Evolutionary conservation across 2,888 invertebrate genomes (phyloP).

Genomic region (Ephialtes manifestator): DNA sequence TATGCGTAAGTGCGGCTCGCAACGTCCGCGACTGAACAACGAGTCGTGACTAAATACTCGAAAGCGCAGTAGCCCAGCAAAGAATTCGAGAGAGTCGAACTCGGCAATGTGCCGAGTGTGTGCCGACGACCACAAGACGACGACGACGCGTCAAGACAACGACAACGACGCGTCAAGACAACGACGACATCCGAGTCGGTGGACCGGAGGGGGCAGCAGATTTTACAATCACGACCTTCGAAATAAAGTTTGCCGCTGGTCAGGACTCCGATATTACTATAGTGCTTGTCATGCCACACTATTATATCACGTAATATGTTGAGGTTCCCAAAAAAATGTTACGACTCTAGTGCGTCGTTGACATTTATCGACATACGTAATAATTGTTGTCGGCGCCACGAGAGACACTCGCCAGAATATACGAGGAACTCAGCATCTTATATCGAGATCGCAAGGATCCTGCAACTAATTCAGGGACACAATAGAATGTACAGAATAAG

Average conservation of each 20-base stretch:
- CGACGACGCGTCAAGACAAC: constrained; percentile 10
- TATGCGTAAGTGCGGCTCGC: constrained; percentile 34
- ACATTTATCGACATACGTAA: constrained; percentile 15
- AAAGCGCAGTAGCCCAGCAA: constrained; percentile 65
- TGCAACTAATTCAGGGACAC: not conserved
- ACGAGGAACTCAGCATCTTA: not conserved
- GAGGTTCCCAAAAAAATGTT: constrained; percentile 27
- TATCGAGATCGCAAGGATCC: not conserved
- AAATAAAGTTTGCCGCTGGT: constrained; percentile 55
- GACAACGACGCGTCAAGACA: constrained; percentile 39
- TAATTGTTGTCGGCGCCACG: not conserved
- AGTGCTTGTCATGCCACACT: not conserved
- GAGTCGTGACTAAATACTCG: constrained; percentile 73
- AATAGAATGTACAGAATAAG: not conserved
- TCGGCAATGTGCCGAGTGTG: constrained; percentile 42
- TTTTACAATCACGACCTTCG: constrained; percentile 67
- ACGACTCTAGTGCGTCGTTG: not conserved
- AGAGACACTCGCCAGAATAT: not conserved
- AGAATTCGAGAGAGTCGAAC: constrained; percentile 66
- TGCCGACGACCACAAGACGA: constrained; percentile 40
- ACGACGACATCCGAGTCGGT: constrained; percentile 34
- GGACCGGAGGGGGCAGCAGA: constrained; percentile 66
- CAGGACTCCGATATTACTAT: constrained; percentile 40
- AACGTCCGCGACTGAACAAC: constrained; percentile 65
- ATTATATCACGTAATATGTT: constrained; percentile 25